Evolutionary conservation across 2,888 invertebrate genomes (phyloP).

Genomic region (Artemia sinica): DNA sequence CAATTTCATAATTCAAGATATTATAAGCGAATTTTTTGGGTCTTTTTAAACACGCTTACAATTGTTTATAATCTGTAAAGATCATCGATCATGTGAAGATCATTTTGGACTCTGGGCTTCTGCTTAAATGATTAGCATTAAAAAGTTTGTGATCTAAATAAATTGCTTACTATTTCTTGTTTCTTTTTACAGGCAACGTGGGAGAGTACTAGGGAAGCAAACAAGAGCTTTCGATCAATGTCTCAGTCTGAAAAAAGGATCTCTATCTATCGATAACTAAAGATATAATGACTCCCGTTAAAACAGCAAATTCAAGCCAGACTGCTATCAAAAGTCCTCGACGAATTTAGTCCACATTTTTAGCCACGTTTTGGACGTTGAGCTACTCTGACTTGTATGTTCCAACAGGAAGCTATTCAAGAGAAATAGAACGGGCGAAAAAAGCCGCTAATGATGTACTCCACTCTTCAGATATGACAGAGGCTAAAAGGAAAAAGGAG

Average conservation of each 20-base stretch:
- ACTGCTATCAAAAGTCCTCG: slow-evolving; percentile 66
- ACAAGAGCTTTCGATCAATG: neutral
- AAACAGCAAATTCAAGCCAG: slow-evolving; percentile 64
- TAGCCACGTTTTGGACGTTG: slow-evolving; percentile 93
- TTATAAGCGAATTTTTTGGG: no score
- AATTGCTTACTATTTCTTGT: slow-evolving; percentile 17
- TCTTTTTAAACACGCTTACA: no score
- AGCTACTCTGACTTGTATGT: slow-evolving; percentile 91
- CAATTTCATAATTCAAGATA: no score
- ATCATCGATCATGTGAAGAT: neutral
- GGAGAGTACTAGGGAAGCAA: slow-evolving; percentile 55
- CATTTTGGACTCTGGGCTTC: neutral
- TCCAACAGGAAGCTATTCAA: slow-evolving; percentile 75
- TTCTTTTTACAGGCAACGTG: slow-evolving; percentile 46
- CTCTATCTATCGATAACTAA: slow-evolving; percentile 48
- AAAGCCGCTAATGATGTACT: slow-evolving; percentile 44
- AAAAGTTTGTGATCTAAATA: neutral
- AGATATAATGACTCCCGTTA: slow-evolving; percentile 66
- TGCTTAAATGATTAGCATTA: no score
- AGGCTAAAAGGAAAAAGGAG: slow-evolving; percentile 78
- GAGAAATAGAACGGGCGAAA: slow-evolving; percentile 68
- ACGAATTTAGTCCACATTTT: slow-evolving; percentile 81
- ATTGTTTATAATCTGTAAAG: neutral
- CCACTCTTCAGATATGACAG: slow-evolving; percentile 44
- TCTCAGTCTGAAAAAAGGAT: slow-evolving; percentile 47